Conservation (phyloP, 2,113 vertebrate species). For the Glaucidium brasilianum region DNA sequence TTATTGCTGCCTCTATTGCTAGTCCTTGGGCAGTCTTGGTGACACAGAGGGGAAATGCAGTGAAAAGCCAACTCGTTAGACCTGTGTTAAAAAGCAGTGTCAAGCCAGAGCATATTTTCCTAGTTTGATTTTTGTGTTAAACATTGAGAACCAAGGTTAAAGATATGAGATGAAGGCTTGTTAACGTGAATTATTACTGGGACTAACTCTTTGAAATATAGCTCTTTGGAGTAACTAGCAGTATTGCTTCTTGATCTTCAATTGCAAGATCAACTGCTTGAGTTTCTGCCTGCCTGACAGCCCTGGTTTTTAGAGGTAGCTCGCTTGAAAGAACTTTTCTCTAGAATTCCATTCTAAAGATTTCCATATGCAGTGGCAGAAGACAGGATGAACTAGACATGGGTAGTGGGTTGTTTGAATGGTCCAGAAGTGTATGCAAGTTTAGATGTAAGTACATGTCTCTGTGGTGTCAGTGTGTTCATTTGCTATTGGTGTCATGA, state of each 20-base stretch:
- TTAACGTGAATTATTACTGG: background rate
- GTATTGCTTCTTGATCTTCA: background rate
- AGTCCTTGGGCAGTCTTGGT: background rate
- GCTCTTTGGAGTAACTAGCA: background rate
- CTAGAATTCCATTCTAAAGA: background rate
- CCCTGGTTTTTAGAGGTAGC: background rate
- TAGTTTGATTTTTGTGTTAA: background rate
- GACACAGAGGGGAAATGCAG: background rate
- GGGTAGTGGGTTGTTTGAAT: background rate
- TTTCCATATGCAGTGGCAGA: background rate
- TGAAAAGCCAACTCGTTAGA: background rate
- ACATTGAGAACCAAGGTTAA: background rate
- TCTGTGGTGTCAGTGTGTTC: background rate
- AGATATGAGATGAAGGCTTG: background rate
- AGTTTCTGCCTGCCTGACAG: background rate
- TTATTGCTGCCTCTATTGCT: background rate
- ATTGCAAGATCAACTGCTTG: background rate
- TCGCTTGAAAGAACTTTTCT: background rate
- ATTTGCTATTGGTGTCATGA: background rate
- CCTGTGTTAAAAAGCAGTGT: background rate
- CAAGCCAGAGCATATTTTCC: background rate
- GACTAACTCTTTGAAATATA: background rate
- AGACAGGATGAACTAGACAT: background rate
- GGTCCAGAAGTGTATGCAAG: background rate
- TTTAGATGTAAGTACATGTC: background rate